Conservation (phyloP, 2,113 vertebrate genomes). For the Catharus minimus region DNA sequence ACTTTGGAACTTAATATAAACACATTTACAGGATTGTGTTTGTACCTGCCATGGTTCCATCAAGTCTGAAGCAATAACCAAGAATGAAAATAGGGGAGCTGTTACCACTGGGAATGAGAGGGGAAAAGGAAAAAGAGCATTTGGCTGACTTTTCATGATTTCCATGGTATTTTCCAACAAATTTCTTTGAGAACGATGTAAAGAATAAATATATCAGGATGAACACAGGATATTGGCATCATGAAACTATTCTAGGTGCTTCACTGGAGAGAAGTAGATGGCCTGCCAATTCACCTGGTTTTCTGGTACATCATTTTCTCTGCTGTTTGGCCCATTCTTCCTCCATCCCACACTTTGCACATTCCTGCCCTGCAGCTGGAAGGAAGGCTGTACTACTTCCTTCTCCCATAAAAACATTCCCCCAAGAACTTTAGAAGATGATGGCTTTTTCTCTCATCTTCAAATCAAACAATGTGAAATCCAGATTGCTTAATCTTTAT, state of each 20-base stretch:
- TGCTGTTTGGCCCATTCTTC: neutral
- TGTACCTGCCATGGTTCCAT: neutral
- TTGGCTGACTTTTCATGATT: neutral
- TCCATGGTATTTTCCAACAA: neutral
- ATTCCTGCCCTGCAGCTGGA: neutral
- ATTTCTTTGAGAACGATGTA: neutral
- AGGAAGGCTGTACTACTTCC: neutral
- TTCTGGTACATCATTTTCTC: neutral
- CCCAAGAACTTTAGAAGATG: neutral
- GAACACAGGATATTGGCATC: neutral
- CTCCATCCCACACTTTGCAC: neutral
- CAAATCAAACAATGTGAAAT: neutral
- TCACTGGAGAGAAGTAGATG: neutral
- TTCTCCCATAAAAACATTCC: neutral
- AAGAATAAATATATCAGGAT: neutral
- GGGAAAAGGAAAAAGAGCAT: neutral
- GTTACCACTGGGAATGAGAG: neutral
- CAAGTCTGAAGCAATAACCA: neutral
- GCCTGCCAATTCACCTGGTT: neutral
- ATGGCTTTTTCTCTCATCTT: neutral
- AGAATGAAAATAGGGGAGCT: neutral
- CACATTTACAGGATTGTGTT: neutral
- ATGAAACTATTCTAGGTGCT: neutral
- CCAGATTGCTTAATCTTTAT: neutral
- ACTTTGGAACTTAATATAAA: neutral